Evolutionary conservation across 2,113 vertebrate species (phyloP), one percentile per base, ranked within the genome.

Genomic region (Tauraco erythrolophus): DNA sequence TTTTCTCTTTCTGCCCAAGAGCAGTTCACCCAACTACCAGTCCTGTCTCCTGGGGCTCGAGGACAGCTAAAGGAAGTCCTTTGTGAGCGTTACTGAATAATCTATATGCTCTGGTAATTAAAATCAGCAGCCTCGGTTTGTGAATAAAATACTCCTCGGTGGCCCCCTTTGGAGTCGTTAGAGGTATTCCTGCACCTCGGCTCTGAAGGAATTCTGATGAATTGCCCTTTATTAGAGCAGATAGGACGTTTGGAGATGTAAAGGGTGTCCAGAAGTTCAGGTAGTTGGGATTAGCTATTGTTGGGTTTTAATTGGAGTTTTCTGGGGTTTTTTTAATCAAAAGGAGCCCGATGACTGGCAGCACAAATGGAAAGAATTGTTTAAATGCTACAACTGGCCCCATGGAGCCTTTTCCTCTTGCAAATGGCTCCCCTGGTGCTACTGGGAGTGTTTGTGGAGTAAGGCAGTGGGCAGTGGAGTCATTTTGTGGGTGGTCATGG

Each of bases 21-120:
- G 33, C 24, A 23, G 68, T n/a, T 86, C 82, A 25, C 64, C 61
- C 58, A 51, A 23, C 41, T 43, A 28, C 22, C 14, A 41, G 18
- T 17, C 58, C 64, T 68, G 77, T 79, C 28, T 60, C 79, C 81
- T 35, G 79, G 66, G 74, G 41, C 23, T 16, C 15, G 43, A 25
- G 39, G 41, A 54, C 13, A 9, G 54, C 48, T 76, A 45, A 81
- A 75, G 57, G 79, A 84, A 84, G 65, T 74, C 87, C 78, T 96
- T 92, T 54, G 74, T 41, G 90, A 93, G 83, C 64, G 7, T 94
- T 95, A 58, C 24, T 86, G 94, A 95, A 85, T 96, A 91, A 93
- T 97, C 92, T 94, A 53, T 64, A 64, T 65, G 88, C 89, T 94
- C 60, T 1, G 50, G 91, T 97, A 96, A 97, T 97, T 96, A 96